A percentile compares a stretch with the other conserved stretches of the same genome.
Conservation (phyloP, 1,140 invertebrate species). For the Lerema accius region DNA sequence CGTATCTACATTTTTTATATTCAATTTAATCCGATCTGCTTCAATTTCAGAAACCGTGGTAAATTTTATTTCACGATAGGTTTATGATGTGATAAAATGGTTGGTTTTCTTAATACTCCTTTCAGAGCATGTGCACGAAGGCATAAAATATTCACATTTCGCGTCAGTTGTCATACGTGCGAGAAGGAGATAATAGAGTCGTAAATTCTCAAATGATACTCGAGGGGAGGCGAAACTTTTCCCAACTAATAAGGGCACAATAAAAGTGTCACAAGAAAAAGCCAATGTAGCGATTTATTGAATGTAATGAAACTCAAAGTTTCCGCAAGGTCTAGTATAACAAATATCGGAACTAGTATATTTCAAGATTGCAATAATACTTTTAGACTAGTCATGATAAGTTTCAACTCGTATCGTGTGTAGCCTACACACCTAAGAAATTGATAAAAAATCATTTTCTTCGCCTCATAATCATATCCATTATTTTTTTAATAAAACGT, state of each 20-base stretch:
- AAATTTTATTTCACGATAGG: conserved; percentile 22
- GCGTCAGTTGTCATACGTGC: conserved; percentile 21
- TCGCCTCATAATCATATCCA: too few relatives aligned
- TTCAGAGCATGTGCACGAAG: conserved; percentile 3
- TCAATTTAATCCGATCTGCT: conserved; percentile 21
- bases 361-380: not conserved
- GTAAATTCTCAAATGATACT: conserved; percentile 32
- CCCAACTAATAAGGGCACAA: conserved; percentile 30
- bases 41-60: conserved; percentile 9
- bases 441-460: too few relatives aligned
- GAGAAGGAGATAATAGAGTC: conserved; percentile 24
- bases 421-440: too few relatives aligned
- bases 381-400: too few relatives aligned
- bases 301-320: conserved; percentile 19
- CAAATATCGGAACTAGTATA: not conserved
- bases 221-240: conserved; percentile 11
- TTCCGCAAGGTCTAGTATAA: not conserved
- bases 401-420: too few relatives aligned
- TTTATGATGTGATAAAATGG: conserved; percentile 26
- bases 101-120: conserved; percentile 27
- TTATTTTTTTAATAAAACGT: too few relatives aligned
- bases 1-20: conserved; percentile 9
- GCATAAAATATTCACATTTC: conserved; percentile 26
- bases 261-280: conserved; percentile 12
- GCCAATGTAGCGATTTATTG: conserved; percentile 19